Percentiles rank a stretch among this genome's conserved stretches.
These are phyloP conservation scores for Tiaroga cobitis DNA, from an alignment of 2,797 vertebrate genomes.

Conservation along the genomic window DNA sequence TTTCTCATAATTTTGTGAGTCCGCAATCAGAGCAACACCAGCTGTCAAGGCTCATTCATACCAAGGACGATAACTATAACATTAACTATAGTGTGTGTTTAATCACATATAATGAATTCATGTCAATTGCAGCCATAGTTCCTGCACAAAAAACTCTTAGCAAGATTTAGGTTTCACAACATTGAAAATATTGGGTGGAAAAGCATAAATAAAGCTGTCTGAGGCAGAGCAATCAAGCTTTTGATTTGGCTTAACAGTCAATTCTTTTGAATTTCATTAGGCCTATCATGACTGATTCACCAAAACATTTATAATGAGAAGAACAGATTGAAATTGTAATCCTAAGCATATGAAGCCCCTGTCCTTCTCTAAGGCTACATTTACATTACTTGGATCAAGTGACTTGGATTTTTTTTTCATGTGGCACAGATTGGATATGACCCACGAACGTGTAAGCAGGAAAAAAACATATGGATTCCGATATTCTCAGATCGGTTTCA, in stretches of 20 bases:
- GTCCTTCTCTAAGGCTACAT: conserved; percentile 2
- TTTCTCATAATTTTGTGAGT: neutral
- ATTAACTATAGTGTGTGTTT: neutral
- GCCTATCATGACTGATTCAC: conserved; percentile 42
- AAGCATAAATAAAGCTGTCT: neutral
- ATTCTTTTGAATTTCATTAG: conserved; percentile 28
- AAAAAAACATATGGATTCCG: neutral
- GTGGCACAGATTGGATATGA: neutral
- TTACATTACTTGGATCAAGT: neutral
- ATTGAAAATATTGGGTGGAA: neutral
- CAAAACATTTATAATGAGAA: conserved; percentile 44
- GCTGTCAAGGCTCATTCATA: neutral
- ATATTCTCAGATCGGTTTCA: neutral
- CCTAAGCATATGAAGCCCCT: conserved; percentile 43
- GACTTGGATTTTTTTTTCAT: neutral
- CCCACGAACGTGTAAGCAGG: neutral
- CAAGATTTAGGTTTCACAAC: neutral
- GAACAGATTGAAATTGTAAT: conserved; percentile 40
- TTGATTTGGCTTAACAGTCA: conserved; percentile 27
- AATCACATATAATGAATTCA: neutral
- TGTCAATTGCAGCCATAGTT: neutral
- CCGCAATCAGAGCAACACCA: neutral
- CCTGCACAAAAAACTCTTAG: neutral
- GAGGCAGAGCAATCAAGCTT: conserved; percentile 4
- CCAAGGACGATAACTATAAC: neutral